phyloP scores from a whole-genome alignment of 2,888 invertebrate genomes.

The Myopa testacea region DNA sequence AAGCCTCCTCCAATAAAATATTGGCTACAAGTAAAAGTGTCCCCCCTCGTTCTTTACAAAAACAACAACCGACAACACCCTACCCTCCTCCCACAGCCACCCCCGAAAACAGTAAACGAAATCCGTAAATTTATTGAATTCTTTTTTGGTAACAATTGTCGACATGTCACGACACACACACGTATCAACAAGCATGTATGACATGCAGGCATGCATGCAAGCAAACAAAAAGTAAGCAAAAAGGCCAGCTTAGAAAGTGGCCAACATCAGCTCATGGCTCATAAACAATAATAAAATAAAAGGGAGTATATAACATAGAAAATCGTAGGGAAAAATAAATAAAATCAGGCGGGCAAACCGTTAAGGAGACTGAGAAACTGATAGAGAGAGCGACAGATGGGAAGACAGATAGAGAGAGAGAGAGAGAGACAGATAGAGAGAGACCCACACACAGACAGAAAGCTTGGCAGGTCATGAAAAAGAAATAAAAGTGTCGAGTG shows the following conservation, averaged over 20 bases:
- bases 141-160: constrained; percentile 17
- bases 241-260: constrained; percentile 12
- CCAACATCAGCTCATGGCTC: constrained; percentile 27
- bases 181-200: background rate
- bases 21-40: constrained; percentile 31
- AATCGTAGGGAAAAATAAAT: background rate
- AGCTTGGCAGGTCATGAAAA: constrained; percentile 49
- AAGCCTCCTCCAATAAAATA: constrained; percentile 37
- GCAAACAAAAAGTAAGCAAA: background rate
- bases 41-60: background rate
- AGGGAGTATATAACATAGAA: background rate
- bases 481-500: constrained; percentile 55
- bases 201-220: background rate
- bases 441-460: background rate
- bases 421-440: background rate
- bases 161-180: background rate
- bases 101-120: background rate
- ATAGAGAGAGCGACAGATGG: background rate
- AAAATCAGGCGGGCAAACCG: background rate
- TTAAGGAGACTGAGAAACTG: background rate
- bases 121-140: constrained; percentile 39
- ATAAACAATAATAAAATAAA: constrained; percentile 34
- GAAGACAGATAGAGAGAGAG: background rate
- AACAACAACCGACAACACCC: background rate
- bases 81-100: too few species aligned